Conservation (phyloP, 2,113 vertebrate genomes). For the Cercocebus atys region DNA sequence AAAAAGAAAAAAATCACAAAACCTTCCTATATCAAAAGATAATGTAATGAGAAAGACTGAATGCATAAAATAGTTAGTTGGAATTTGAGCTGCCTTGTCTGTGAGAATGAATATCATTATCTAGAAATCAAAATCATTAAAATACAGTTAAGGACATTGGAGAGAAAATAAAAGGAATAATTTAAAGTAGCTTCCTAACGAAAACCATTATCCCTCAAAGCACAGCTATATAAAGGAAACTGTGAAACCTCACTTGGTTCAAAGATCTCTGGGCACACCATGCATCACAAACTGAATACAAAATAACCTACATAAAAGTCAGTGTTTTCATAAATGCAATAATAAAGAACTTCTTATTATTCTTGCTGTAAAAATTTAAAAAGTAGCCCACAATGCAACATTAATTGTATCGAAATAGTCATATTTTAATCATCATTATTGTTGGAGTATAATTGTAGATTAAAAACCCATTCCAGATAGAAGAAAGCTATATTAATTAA, state of each 20-base stretch:
- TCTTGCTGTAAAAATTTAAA: constrained; percentile 55
- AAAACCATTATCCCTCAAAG: constrained; percentile 11
- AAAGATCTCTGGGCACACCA: neutral
- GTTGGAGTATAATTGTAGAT: constrained; percentile 66
- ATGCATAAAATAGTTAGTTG: neutral
- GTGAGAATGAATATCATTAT: constrained; percentile 32
- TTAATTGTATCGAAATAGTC: constrained; percentile 69
- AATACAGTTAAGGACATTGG: neutral
- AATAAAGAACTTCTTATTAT: constrained; percentile 27
- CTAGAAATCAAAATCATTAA: constrained; percentile 43
- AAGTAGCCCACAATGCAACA: constrained; percentile 57
- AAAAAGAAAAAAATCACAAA: neutral
- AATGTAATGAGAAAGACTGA: neutral
- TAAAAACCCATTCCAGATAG: constrained; percentile 62
- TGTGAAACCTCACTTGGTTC: neutral
- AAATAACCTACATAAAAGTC: neutral
- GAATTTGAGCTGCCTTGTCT: constrained; percentile 1
- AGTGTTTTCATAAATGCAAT: constrained; percentile 56
- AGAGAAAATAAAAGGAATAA: constrained; percentile 10
- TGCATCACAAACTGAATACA: neutral
- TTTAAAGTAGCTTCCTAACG: constrained; percentile 23
- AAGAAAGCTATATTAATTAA: constrained; percentile 46
- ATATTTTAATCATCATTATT: constrained; percentile 70
- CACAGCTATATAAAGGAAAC: neutral
- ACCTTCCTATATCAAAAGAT: neutral